These are phyloP conservation scores for Hozukius guyotensis DNA, from an alignment of 2,797 vertebrate species.

Conservation along the genomic window DNA sequence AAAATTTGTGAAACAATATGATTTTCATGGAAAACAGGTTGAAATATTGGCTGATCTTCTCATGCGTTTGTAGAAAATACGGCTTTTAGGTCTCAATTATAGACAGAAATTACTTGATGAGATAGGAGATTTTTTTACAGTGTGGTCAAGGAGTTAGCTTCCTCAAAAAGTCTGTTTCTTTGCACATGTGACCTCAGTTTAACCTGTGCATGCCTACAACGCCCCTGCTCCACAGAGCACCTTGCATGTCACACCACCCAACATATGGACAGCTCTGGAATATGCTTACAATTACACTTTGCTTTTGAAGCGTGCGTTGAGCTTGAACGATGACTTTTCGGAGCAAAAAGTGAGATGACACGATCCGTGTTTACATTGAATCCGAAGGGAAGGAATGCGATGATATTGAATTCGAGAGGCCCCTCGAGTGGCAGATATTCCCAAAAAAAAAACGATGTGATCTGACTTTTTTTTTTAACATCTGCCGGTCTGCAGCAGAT, in stretches of 20 bases:
- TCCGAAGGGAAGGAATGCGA: constrained; percentile 11
- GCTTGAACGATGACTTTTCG: not conserved
- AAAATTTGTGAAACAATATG: not conserved
- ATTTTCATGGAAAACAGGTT: not conserved
- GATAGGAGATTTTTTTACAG: not conserved
- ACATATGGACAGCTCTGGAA: constrained; percentile 19
- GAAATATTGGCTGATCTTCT: not conserved
- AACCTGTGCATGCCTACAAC: constrained; percentile 21
- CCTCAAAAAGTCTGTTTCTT: not conserved
- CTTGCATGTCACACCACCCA: constrained; percentile 27
- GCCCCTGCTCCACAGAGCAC: not conserved
- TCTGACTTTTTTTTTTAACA: constrained; percentile 19
- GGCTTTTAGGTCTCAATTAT: not conserved
- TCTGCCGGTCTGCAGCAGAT: constrained; percentile 32
- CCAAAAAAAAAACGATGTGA: not conserved
- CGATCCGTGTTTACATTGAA: constrained; percentile 37
- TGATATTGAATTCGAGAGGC: not conserved
- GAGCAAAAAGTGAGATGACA: constrained; percentile 7
- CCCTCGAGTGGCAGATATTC: not conserved
- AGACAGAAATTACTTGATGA: not conserved
- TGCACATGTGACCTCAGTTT: constrained; percentile 14
- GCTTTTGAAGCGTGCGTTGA: not conserved
- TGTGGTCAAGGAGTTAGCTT: not conserved
- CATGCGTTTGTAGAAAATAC: not conserved
- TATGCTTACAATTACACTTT: constrained; percentile 32